phyloP scores from a whole-genome alignment of 1,140 invertebrate genomes.

The Temnothorax longispinosus region DNA sequence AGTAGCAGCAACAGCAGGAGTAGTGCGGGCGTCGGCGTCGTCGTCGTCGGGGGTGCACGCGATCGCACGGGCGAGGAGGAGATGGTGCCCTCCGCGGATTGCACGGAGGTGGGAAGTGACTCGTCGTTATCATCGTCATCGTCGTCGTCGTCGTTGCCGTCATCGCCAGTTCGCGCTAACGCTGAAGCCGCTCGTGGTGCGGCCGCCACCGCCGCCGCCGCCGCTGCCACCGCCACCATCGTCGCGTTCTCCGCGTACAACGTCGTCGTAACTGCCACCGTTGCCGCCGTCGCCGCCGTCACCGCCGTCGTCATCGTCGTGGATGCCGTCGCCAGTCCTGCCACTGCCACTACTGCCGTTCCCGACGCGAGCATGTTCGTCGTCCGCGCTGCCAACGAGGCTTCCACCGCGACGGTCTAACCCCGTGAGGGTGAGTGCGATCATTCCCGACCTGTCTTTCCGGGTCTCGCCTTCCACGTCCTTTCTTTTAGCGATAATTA shows the following conservation, averaged over 20 bases:
- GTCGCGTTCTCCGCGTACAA: neutral
- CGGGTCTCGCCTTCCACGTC: neutral
- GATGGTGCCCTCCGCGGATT: constrained; percentile 70
- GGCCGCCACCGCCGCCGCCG: neutral
- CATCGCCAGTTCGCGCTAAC: constrained; percentile 23
- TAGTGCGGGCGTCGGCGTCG: constrained; percentile 71
- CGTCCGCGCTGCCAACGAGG: constrained; percentile 63
- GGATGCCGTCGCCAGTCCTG: constrained; percentile 38
- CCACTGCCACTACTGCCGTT: constrained; percentile 74
- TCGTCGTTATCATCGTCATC: constrained; percentile 27
- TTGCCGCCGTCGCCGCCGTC: neutral
- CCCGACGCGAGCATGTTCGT: constrained; percentile 49
- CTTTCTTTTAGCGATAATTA: no score
- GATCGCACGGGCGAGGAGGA: constrained; percentile 70
- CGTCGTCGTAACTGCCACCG: neutral
- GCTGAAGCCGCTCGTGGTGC: constrained; percentile 10
- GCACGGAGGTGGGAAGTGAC: constrained; percentile 64
- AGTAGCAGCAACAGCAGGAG: constrained; percentile 17
- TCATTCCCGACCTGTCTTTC: neutral
- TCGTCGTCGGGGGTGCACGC: constrained; percentile 73
- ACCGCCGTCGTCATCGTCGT: neutral
- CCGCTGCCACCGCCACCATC: neutral
- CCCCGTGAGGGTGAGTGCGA: constrained; percentile 63
- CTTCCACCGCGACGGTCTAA: constrained; percentile 67
- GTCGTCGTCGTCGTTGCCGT: constrained; percentile 12